These are phyloP conservation scores for Riparia riparia DNA, from an alignment of 2,113 vertebrate species.

Conservation along the genomic window DNA sequence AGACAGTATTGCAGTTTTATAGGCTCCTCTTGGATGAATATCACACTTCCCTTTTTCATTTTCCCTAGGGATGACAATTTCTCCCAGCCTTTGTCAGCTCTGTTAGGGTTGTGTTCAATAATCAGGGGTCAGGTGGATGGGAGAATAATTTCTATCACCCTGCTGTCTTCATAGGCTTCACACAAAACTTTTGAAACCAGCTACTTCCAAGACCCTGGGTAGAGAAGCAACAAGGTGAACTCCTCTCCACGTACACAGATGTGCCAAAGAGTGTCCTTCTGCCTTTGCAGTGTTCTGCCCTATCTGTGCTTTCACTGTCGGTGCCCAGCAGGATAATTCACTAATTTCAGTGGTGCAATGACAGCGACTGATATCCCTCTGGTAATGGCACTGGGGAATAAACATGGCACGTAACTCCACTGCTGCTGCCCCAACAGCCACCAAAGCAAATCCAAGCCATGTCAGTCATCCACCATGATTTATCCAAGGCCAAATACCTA, in stretches of 20 bases:
- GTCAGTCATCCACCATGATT: not conserved
- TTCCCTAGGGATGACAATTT: not conserved
- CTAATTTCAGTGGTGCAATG: not conserved
- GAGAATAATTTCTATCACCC: not conserved
- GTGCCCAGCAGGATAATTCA: not conserved
- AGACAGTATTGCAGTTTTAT: not conserved
- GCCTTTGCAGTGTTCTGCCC: not conserved
- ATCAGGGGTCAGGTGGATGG: not conserved
- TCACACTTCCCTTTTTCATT: not conserved
- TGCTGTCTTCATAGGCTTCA: not conserved
- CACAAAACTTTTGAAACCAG: not conserved
- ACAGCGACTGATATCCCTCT: not conserved
- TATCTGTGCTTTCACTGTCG: not conserved
- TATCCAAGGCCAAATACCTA: not conserved
- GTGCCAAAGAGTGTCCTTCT: not conserved
- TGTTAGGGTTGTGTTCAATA: not conserved
- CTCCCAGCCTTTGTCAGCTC: not conserved
- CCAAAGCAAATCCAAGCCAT: not conserved
- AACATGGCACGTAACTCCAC: not conserved
- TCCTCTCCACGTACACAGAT: not conserved
- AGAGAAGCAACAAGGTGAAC: not conserved
- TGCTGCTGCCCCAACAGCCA: not conserved
- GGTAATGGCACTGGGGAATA: not conserved
- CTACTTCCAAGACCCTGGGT: not conserved
- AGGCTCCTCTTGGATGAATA: not conserved